Evolutionary conservation across 1,140 invertebrate species (phyloP), one percentile per base, ranked within the genome.

Genomic region (Orussus abietinus): DNA sequence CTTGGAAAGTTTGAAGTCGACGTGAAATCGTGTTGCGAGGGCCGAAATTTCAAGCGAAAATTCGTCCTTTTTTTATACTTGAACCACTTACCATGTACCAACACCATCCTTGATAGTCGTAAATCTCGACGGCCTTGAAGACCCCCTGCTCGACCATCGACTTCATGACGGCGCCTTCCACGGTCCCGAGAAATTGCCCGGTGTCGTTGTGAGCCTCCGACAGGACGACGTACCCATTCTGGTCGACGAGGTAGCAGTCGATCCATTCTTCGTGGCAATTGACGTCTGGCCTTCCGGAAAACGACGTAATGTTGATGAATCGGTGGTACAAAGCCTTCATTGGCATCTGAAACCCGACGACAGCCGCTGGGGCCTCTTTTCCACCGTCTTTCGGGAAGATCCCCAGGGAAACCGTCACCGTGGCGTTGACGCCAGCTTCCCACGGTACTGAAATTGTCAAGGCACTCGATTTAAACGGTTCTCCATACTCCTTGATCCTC

Each of bases 21-120:
- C n/a, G n/a, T n/a, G n/a, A n/a, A n/a, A n/a, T n/a, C n/a, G n/a
- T n/a, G n/a, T n/a, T 2, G 2, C 12, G n/a, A n/a, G n/a, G n/a
- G n/a, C n/a, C n/a, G n/a, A n/a, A n/a, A n/a, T n/a, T n/a, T n/a
- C n/a, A n/a, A n/a, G n/a, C 1, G 25, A 28, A 2, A 28, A 4
- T 3, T 10, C 25, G 12, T 10, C 12, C 3, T n/a, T 10, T 28
- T n/a, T 28, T n/a, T 13, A 14, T 26, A 10, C 25, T 11, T 3
- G 7, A n/a, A 10, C n/a, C 42, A 64, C 58, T 66, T 47, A 70
- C 66, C 7, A 56, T 44, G 30, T 57, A 45, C 13, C 76, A 62
- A 57, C 91, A 94, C 12, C 90, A 70, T 2, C 82, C 88, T 68
- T 94, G 91, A 60, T 90, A 92, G 64, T 96, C 90, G 61, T 85